Percentiles rank a stretch among this genome's conserved stretches.
Evolutionary conservation across 2,113 vertebrate genomes (phyloP).

Genomic region (Ammodytes marinus): DNA sequence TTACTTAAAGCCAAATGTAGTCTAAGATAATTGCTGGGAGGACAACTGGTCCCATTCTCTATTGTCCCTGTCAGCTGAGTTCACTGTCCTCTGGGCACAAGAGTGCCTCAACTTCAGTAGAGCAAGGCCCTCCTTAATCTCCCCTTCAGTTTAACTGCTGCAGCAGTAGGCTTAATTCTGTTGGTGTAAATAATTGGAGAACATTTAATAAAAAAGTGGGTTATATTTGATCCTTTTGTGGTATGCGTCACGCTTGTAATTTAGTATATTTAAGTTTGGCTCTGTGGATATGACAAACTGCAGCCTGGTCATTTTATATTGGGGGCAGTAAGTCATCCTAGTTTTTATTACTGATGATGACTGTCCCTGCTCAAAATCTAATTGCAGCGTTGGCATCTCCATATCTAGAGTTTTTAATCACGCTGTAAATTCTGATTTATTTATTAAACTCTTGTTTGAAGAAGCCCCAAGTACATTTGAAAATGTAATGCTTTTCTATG

Average conservation of each 20-base stretch:
- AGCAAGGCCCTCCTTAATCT: neutral
- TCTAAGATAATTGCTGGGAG: conserved; percentile 15
- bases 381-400: neutral
- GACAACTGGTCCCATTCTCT: neutral
- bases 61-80: conserved; percentile 30
- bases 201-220: too few species aligned
- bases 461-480: neutral
- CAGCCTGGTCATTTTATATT: neutral
- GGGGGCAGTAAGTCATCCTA: neutral
- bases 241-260: neutral
- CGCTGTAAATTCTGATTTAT: too few species aligned
- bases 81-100: conserved; percentile 13
- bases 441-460: neutral
- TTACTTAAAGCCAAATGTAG: neutral
- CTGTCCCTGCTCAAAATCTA: neutral
- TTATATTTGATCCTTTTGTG: neutral
- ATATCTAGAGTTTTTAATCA: neutral
- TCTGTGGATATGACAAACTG: neutral
- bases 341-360: neutral
- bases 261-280: neutral
- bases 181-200: conserved; percentile 3
- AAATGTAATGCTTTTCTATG: neutral
- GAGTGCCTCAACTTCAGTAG: neutral
- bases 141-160: neutral
- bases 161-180: neutral